phyloP scores from a whole-genome alignment of 2,888 invertebrate species.

The Erebia epiphron region DNA sequence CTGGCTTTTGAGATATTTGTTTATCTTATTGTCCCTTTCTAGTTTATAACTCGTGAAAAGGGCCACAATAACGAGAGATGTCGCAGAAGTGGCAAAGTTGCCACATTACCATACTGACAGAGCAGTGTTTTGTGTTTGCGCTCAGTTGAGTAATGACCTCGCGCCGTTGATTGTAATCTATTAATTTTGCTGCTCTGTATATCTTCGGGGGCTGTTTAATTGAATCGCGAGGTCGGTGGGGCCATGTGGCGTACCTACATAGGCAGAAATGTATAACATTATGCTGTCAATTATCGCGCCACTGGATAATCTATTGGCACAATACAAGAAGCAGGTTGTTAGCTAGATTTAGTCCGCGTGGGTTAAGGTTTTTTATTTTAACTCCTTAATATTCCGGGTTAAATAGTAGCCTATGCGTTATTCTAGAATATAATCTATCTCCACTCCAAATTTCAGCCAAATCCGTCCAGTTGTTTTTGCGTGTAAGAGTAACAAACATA shows the following conservation, averaged over 20 bases:
- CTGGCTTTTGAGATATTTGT: no score
- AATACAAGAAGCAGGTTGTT: no score
- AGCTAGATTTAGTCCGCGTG: no score
- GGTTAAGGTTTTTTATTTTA: no score
- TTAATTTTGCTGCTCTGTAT: constrained; percentile 51
- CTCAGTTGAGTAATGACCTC: constrained; percentile 51
- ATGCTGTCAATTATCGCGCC: not conserved
- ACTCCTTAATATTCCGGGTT: no score
- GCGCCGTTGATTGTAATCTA: constrained; percentile 59
- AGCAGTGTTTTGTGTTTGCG: constrained; percentile 38
- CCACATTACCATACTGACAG: constrained; percentile 42
- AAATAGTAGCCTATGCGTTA: no score
- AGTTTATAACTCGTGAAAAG: not conserved
- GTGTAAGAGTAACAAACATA: no score
- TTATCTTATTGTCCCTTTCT: no score
- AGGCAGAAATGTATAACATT: constrained; percentile 19
- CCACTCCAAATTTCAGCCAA: no score
- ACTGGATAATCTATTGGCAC: no score
- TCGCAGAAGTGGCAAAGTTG: constrained; percentile 34
- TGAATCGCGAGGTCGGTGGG: constrained; percentile 36
- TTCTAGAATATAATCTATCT: no score
- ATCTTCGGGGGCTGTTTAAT: constrained; percentile 49
- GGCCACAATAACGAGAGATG: not conserved
- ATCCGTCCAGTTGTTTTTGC: no score
- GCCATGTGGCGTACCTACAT: constrained; percentile 25